A percentile compares a stretch with the other conserved stretches of the same genome.
Evolutionary conservation across 2,888 invertebrate genomes (phyloP).

Genomic region (Epinotia demarniana): DNA sequence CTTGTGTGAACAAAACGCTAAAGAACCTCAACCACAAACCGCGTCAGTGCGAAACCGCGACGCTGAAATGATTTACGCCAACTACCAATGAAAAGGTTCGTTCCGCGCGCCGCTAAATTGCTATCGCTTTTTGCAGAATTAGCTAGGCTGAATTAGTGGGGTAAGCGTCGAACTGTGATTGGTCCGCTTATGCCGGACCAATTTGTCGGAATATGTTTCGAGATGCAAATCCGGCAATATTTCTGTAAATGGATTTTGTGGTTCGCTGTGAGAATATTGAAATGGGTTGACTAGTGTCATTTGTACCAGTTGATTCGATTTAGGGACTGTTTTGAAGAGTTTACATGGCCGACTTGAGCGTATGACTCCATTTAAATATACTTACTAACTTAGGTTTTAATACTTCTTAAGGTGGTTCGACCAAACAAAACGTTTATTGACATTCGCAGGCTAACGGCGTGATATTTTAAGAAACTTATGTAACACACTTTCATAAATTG

Average conservation of each 20-base stretch:
- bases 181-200: slow-evolving; percentile 36
- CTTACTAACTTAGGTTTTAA: too few species aligned
- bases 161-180: slow-evolving; percentile 41
- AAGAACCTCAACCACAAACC: slow-evolving; percentile 10
- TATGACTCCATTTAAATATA: too few species aligned
- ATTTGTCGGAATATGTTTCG: slow-evolving; percentile 26
- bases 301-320: neutral
- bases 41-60: slow-evolving; percentile 33
- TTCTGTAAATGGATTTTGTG: slow-evolving; percentile 3
- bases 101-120: slow-evolving; percentile 47
- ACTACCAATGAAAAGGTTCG: slow-evolving; percentile 45
- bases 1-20: slow-evolving; percentile 7
- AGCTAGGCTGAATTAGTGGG: slow-evolving; percentile 44
- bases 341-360: too few species aligned
- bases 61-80: slow-evolving; percentile 47
- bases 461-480: too few species aligned
- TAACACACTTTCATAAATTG: too few species aligned
- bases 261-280: neutral
- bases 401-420: too few species aligned
- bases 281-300: neutral
- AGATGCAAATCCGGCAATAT: slow-evolving; percentile 13
- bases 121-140: slow-evolving; percentile 52
- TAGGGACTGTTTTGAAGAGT: neutral
- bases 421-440: too few species aligned
- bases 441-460: too few species aligned